Conservation (phyloP, 2,888 invertebrate species). For the Hypena proboscidalis region DNA sequence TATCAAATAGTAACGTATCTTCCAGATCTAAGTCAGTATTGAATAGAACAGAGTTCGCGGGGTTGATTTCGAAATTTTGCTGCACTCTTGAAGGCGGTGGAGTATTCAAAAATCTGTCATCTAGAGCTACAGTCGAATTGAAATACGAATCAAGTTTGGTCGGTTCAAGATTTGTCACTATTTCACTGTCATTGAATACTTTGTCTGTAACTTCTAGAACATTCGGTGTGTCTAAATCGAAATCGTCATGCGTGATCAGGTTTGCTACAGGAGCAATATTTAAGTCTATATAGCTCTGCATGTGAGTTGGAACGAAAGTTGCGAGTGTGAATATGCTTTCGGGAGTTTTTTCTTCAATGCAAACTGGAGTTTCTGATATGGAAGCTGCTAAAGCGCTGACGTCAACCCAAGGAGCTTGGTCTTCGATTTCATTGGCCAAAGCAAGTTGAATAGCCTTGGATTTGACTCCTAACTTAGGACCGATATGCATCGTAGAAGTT, state of each 20-base stretch:
- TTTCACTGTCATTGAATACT: constrained; percentile 77
- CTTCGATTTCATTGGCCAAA: constrained; percentile 90
- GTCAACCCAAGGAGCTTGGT: constrained; percentile 91
- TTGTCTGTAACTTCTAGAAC: constrained; percentile 72
- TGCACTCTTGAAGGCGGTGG: constrained; percentile 72
- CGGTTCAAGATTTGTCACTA: constrained; percentile 65
- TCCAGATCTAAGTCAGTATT: constrained; percentile 79
- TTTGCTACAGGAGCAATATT: constrained; percentile 69
- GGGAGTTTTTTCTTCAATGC: constrained; percentile 85
- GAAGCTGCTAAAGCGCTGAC: constrained; percentile 89
- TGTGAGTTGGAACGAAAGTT: constrained; percentile 87
- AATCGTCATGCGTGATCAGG: constrained; percentile 65
- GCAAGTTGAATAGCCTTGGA: constrained; percentile 88
- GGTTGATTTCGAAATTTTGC: constrained; percentile 80
- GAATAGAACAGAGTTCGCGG: constrained; percentile 78
- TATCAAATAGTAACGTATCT: constrained; percentile 77
- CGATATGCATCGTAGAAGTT: constrained; percentile 22
- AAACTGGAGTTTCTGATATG: constrained; percentile 86
- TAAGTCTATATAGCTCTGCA: constrained; percentile 86
- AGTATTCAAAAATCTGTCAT: constrained; percentile 69
- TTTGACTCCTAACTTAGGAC: constrained; percentile 62
- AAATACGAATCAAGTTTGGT: constrained; percentile 56
- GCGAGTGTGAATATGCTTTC: constrained; percentile 84
- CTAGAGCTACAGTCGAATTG: constrained; percentile 53
- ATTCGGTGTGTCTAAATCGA: constrained; percentile 70